phyloP scores from a whole-genome alignment of 2,888 invertebrate species.

The Macropis europaea region DNA sequence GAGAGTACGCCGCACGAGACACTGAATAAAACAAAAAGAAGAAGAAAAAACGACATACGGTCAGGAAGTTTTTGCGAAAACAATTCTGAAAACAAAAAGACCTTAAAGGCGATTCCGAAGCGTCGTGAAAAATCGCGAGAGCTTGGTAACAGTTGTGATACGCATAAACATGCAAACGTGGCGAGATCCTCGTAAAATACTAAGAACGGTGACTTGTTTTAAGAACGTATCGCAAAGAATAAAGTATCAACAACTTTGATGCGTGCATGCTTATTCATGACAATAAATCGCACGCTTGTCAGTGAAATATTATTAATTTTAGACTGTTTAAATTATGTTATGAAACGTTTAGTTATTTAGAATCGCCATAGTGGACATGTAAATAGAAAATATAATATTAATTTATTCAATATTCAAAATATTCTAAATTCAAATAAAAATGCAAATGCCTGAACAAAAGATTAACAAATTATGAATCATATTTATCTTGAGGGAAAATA shows the following conservation, averaged over 20 bases:
- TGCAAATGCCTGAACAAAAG: too few species aligned
- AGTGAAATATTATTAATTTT: too few species aligned
- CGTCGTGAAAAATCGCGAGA: background rate
- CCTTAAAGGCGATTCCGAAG: background rate
- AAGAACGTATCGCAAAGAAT: background rate
- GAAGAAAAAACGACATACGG: background rate
- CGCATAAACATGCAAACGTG: slow-evolving; percentile 1
- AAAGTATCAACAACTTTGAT: background rate
- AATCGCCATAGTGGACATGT: too few species aligned
- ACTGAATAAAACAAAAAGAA: background rate
- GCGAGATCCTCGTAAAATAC: background rate
- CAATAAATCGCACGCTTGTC: background rate
- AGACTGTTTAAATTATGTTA: too few species aligned
- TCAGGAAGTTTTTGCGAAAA: background rate
- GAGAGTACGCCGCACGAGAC: background rate
- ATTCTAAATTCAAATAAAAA: too few species aligned
- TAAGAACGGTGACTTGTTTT: background rate
- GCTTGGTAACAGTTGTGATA: background rate
- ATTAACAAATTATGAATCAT: too few species aligned
- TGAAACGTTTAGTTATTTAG: too few species aligned
- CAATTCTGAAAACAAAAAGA: background rate
- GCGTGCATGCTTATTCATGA: too few species aligned
- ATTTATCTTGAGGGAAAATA: too few species aligned
- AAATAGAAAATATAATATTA: too few species aligned
- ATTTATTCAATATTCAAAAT: too few species aligned